Conservation (phyloP, 2,888 invertebrate species). For the Catocala nupta region DNA sequence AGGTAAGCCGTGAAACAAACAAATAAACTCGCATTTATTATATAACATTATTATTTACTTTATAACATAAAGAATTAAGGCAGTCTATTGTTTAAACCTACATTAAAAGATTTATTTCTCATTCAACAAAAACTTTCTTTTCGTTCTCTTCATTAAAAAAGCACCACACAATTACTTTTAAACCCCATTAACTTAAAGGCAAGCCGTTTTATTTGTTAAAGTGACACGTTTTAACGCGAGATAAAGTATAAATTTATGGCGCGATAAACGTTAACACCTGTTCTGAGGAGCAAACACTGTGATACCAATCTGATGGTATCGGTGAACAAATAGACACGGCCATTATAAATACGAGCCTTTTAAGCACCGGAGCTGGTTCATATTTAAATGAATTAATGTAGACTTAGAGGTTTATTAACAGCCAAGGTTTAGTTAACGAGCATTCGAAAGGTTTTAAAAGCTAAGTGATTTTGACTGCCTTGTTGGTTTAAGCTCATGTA, state of each 20-base stretch:
- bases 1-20: no score
- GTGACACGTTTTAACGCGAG: conserved; percentile 12
- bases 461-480: no score
- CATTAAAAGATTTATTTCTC: background rate
- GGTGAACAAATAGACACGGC: conserved; percentile 33
- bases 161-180: conserved; percentile 2
- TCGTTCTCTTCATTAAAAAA: background rate
- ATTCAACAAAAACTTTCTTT: background rate
- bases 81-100: no score
- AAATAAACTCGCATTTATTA: no score
- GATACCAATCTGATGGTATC: conserved; percentile 20
- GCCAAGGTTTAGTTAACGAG: no score
- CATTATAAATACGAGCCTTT: conserved; percentile 31
- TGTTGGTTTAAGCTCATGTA: no score
- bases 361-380: no score
- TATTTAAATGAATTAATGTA: no score
- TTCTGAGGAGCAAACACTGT: conserved; percentile 29
- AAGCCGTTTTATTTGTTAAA: conserved; percentile 18
- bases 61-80: no score
- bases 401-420: no score
- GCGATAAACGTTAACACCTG: conserved; percentile 62
- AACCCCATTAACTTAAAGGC: conserved; percentile 8
- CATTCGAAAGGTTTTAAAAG: no score
- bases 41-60: no score
- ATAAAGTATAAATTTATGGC: conserved; percentile 50